Percentiles rank a stretch among this genome's conserved stretches.
Evolutionary conservation across 1,140 invertebrate species (phyloP).

Genomic region (Onthophagus taurus): DNA sequence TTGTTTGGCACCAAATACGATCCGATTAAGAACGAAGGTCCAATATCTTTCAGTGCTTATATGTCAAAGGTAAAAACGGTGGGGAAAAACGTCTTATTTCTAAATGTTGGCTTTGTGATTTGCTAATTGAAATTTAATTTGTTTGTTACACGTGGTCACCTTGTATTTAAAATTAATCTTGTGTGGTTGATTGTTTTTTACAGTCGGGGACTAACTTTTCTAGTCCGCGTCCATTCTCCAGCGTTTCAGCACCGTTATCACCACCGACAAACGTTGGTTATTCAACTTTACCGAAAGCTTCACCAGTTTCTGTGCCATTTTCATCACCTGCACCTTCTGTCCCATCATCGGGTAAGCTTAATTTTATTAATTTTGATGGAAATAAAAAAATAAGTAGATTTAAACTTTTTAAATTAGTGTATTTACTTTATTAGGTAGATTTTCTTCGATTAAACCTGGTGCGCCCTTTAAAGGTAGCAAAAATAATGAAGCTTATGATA

Average conservation of each 20-base stretch:
- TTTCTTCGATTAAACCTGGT: conserved; percentile 33
- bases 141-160: too few species aligned
- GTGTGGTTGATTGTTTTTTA: background rate
- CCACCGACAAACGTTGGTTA: conserved; percentile 31
- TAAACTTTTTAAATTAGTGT: background rate
- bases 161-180: too few species aligned
- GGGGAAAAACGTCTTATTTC: too few species aligned
- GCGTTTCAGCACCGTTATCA: conserved; percentile 37
- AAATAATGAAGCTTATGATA: background rate
- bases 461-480: conserved; percentile 36
- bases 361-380: background rate
- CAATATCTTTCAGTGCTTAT: too few species aligned
- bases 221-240: conserved; percentile 51
- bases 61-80: too few species aligned
- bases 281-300: conserved; percentile 39
- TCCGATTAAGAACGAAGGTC: too few species aligned
- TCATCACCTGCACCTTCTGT: conserved; percentile 37
- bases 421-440: conserved; percentile 30
- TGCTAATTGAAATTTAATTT: too few species aligned
- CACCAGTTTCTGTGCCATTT: conserved; percentile 37
- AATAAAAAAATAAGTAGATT: background rate
- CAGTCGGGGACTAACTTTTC: conserved; percentile 9
- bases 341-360: conserved; percentile 28
- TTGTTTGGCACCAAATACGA: too few species aligned
- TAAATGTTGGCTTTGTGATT: too few species aligned